phyloP scores from a whole-genome alignment of 2,113 vertebrate species.

The Cavia porcellus region DNA sequence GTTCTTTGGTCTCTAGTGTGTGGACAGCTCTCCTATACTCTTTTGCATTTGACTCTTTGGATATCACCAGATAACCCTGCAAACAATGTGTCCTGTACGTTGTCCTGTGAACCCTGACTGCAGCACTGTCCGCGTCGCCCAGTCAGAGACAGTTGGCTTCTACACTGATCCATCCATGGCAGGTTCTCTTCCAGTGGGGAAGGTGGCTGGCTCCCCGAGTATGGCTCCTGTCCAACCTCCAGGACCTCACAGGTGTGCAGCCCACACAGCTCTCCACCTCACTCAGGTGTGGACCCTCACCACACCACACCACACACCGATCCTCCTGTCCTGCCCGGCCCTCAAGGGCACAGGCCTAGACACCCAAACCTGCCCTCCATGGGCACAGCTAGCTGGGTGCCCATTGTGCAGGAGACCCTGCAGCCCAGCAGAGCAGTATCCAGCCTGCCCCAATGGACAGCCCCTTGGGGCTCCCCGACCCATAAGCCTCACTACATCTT shows the following conservation, averaged over 20 bases:
- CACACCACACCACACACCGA: not conserved
- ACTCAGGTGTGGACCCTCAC: not conserved
- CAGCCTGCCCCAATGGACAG: rapidly evolving
- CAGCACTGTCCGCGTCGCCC: not conserved
- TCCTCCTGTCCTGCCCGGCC: not conserved
- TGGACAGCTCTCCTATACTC: not conserved
- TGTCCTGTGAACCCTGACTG: not conserved
- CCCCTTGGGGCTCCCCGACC: not conserved
- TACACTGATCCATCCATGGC: not conserved
- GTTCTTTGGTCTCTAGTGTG: not conserved
- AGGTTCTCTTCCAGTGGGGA: not conserved
- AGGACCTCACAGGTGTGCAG: not conserved
- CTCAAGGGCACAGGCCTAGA: not conserved
- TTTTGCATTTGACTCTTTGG: not conserved
- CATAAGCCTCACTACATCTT: not conserved
- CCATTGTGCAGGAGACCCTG: not conserved
- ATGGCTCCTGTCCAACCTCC: not conserved
- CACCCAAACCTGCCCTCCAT: not conserved
- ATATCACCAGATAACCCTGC: not conserved
- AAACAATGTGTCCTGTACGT: not conserved
- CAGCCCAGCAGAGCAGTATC: not conserved
- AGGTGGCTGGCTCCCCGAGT: no score
- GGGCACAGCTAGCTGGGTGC: not conserved
- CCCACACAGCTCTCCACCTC: not conserved
- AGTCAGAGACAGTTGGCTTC: not conserved